Base-by-base conservation (phyloP, 2,113 vertebrate species). In the Myocastor coypus region DNA sequence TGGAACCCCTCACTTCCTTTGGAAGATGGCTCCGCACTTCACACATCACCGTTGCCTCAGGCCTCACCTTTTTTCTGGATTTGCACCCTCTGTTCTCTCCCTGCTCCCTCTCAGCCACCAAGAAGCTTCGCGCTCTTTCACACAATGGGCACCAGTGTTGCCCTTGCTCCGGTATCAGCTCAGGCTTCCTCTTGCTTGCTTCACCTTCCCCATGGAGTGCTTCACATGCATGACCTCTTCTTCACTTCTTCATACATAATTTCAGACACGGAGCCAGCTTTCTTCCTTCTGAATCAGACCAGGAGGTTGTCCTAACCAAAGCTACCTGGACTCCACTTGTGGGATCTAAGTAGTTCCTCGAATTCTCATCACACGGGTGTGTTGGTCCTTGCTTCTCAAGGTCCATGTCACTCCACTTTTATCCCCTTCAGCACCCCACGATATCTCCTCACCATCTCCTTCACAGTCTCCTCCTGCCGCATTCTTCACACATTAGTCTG, bases 401-500 rank as follows among this genome's bases (percentile, higher is more conserved):
- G 26, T 7, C 73, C 9, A 3, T 7, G 46, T 40, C 0, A 0
- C 3, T 22, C 17, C 24, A 46, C 37, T 24, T 11, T 19, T 42
- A 40, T 17, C 30, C 13, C 34, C 57, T 75, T 80, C 64, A 30
- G 0, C 17, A 24, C 80, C 37, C 5, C 2, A 5, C 17, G 5
- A 12, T 16, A 16, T 28, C 42, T 61, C 40, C 13, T 71, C n/a
- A 20, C 2, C 26, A 7, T 55, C n/a, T 30, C 32, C 50, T 55
- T n/a, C 32, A 0, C 5, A 1, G 11, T 16, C 30, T 30, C 17
- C 22, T 68, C 14, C 73, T 17, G 80, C 46, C 16, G 17, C 2
- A 16, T 40, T 55, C 28, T 55, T 55, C 28, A 52, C 75, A 37
- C 1, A 16, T 26, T 57, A 42, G 16, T 14, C 4, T 52, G 0